Evolutionary conservation across 2,113 vertebrate species (phyloP), one percentile per base, ranked within the genome.

Genomic region (Camarhynchus parvulus): DNA sequence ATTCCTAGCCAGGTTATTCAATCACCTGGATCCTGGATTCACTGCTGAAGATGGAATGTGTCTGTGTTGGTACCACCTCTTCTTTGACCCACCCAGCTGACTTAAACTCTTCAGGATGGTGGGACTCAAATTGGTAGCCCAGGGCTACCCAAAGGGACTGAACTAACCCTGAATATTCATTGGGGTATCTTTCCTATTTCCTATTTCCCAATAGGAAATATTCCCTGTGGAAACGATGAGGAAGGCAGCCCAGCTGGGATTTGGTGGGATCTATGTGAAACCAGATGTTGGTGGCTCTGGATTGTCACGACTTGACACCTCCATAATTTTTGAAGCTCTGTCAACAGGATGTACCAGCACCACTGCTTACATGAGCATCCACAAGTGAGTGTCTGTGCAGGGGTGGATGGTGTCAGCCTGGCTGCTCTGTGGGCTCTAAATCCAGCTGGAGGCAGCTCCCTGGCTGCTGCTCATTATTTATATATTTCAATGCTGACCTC

Each of bases 331-430:
- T 44, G 99, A 99, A 92, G 99, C 99, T 72, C 97, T 99, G 80
- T 99, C 99, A 18, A 99, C 99, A 1, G 99, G 99, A 73, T 99
- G 99, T 14, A 98, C 98, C 96, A 99, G 99, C 97, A 99, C 99
- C 77, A 99, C 99, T 0, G 99, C 99, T 67, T 99, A 99, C 55
- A 98, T 99, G 70, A 99, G 99, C 94, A 99, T 99, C 96, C 99
- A 99, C 98, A 99, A 99, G 99, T 99, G 98, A 93, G 98, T 96
- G 46, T 33, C 30, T 4, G n/a, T 15, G 5, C 13, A n/a, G 70
- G 8, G 2, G 7, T 18, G 75, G 69, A 1, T 50, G 59, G 18
- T 30, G 87, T 27, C 68, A 44, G 68, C 46, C 66, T 68, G 70
- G 62, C 61, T 50, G 10, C 53, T 30, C 35, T 37, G 7, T 14